Evolutionary conservation across 2,113 vertebrate genomes (phyloP).

Genomic region (Coryphaenoides rupestris): DNA sequence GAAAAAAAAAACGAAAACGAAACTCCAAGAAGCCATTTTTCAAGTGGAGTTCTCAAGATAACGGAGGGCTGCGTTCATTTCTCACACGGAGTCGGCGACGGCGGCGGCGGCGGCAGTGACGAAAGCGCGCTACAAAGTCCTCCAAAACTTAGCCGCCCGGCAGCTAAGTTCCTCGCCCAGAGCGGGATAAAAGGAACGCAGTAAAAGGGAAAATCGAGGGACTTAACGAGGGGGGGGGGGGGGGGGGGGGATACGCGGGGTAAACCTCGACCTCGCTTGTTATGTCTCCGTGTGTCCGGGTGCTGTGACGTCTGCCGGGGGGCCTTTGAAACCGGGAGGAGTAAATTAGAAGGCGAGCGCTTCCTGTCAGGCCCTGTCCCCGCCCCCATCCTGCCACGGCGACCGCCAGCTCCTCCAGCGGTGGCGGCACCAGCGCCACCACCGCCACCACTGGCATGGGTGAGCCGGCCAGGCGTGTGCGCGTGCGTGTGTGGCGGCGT

Average conservation of each 20-base stretch:
- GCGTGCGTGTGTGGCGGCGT: slow-evolving; percentile 29
- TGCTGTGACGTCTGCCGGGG: slow-evolving; percentile 42
- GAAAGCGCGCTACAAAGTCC: no score
- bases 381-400: slow-evolving; percentile 52
- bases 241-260: slow-evolving; percentile 30
- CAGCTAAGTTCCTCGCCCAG: no score
- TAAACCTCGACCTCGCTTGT: slow-evolving; percentile 39
- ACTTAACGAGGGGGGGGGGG: slow-evolving; percentile 30
- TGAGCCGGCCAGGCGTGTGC: slow-evolving; percentile 3
- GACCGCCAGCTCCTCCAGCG: slow-evolving; percentile 31
- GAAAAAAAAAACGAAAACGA: no score
- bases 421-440: no score
- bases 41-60: no score
- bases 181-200: no score
- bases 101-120: no score
- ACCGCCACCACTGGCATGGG: background rate
- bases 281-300: slow-evolving; percentile 21
- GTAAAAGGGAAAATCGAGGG: background rate
- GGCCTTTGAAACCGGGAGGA: slow-evolving; percentile 48
- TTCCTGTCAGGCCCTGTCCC: slow-evolving; percentile 38
- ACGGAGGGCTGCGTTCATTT: no score
- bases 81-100: no score
- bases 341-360: slow-evolving; percentile 56
- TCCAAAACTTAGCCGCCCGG: no score
- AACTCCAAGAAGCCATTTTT: no score